Conservation (phyloP, 2,797 vertebrate species). For the Tauraco hartlaubi region DNA sequence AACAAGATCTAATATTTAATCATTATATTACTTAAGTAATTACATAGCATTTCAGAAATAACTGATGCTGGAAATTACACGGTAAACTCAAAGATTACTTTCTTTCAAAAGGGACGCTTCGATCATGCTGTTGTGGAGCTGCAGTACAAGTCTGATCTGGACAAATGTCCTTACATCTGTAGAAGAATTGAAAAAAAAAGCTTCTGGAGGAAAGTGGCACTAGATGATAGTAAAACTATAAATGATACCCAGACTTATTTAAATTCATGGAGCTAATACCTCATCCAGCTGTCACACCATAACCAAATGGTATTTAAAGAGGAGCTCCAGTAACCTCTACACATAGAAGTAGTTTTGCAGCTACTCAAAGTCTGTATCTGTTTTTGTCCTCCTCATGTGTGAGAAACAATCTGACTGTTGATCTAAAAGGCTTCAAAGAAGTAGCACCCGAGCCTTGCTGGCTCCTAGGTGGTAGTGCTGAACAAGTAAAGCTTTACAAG, state of each 20-base stretch:
- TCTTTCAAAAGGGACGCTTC: background rate
- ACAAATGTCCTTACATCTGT: background rate
- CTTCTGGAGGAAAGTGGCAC: background rate
- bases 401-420: background rate
- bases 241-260: background rate
- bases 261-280: background rate
- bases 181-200: background rate
- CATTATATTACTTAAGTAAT: background rate
- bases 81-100: background rate
- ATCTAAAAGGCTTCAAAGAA: background rate
- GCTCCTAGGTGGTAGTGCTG: background rate
- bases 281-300: background rate
- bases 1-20: background rate
- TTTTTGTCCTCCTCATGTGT: background rate
- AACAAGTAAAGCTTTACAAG: background rate
- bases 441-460: background rate
- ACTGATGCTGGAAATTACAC: background rate
- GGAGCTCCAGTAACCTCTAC: background rate
- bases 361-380: background rate
- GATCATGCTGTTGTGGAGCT: rapidly evolving
- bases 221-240: background rate
- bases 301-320: background rate
- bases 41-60: background rate
- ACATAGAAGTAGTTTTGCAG: background rate
- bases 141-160: background rate